Conservation (phyloP, 2,888 invertebrate genomes). For the Aphidius colemani region DNA sequence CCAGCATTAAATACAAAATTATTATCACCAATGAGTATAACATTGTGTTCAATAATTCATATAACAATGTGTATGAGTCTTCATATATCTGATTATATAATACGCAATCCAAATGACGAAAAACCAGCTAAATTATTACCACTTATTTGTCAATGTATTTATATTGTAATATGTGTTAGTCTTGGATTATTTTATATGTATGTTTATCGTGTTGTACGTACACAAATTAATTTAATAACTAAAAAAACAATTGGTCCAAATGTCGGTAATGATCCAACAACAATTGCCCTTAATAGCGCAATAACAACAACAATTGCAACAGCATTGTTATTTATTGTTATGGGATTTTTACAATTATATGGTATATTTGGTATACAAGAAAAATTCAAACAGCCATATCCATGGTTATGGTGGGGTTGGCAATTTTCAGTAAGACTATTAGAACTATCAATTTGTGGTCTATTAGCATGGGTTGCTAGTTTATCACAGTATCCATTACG, state of each 20-base stretch:
- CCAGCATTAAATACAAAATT: slow-evolving; percentile 70
- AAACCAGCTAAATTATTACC: slow-evolving; percentile 65
- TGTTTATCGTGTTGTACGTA: slow-evolving; percentile 79
- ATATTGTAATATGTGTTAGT: slow-evolving; percentile 81
- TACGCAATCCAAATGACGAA: slow-evolving; percentile 55
- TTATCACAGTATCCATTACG: slow-evolving; percentile 67
- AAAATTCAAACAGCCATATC: slow-evolving; percentile 58
- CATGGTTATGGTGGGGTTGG: slow-evolving; percentile 92
- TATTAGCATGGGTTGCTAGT: slow-evolving; percentile 86
- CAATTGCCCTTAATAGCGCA: slow-evolving; percentile 75
- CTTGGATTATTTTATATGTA: slow-evolving; percentile 85
- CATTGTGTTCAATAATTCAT: slow-evolving; percentile 78
- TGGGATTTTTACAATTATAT: slow-evolving; percentile 84
- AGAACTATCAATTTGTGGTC: slow-evolving; percentile 85
- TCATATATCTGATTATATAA: slow-evolving; percentile 66
- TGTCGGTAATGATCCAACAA: slow-evolving; percentile 68
- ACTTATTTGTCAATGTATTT: slow-evolving; percentile 82
- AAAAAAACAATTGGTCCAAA: slow-evolving; percentile 64
- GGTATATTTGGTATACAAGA: slow-evolving; percentile 71
- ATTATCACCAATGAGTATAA: slow-evolving; percentile 78
- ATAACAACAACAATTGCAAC: slow-evolving; percentile 89
- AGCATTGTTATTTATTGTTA: slow-evolving; percentile 80
- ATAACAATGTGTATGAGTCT: slow-evolving; percentile 80
- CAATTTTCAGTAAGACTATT: slow-evolving; percentile 83
- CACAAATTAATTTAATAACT: slow-evolving; percentile 68